Evolutionary conservation across 2,113 vertebrate species (phyloP), one percentile per base, ranked within the genome.

Genomic region (Genyomyrus donnyi): DNA sequence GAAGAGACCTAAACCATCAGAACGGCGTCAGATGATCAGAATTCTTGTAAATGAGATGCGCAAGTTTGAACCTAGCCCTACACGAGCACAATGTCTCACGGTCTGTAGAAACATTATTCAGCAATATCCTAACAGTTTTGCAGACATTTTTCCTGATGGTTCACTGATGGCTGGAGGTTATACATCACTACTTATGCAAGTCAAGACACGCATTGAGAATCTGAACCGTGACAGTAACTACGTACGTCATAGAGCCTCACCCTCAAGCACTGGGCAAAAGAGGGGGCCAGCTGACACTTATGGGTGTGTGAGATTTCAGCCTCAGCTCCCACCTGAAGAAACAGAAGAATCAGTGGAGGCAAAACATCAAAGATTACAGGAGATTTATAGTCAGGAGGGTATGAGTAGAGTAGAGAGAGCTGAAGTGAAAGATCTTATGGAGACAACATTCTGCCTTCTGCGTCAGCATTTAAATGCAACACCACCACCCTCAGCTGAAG

Each of bases 241-340:
- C 24, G 3, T 3, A 48, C n/a, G 24, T n/a, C 89, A 90, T 45
- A 39, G 66, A 84, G 45, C 90, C 66, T 91, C 80, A 84, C 5
- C 35, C 35, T 19, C 85, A 46, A 17, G 56, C 5, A 27, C 66
- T 66, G 77, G 35, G 17, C 77, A n/a, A 48, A 91, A 91, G 52
- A 91, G 90, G 85, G 90, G 89, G 13, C 85, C 91, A 42, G 89
- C 91, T 24, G 90, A 92, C 27, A 91, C 48, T 10, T 91, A 92
- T 90, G 92, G 92, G 15, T 90, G 90, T n/a, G 74, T 85, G 24
- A 87, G 88, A 90, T 91, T 91, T 48, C 87, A 92, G 89, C 86
- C 90, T 66, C 35, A 83, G 2, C 92, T 90, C 2, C 89, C 89
- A n/a, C 88, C 89, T 74, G 90, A 90, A 50, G 92, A 92, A 89